Percentiles rank a stretch among this genome's conserved stretches.
Evolutionary conservation across 2,797 vertebrate genomes (phyloP).

Genomic region (Bradypodion ventrale): DNA sequence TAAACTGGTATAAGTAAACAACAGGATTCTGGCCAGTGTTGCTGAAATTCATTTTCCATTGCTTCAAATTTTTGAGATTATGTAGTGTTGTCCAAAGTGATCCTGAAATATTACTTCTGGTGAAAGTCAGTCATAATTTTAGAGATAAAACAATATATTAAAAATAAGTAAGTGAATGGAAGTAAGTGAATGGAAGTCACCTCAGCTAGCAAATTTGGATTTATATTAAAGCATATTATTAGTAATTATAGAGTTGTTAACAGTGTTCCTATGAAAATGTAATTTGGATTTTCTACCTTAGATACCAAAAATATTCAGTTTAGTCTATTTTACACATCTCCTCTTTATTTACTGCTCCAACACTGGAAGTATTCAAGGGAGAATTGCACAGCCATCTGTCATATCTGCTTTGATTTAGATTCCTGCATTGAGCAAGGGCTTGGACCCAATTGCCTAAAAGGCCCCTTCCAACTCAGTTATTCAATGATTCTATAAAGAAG

Average conservation of each 20-base stretch:
- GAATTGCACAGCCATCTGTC: no score
- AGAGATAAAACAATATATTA: not conserved
- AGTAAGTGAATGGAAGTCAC: not conserved
- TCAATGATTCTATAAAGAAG: no score
- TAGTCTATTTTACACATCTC: slow-evolving; percentile 1
- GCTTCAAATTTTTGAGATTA: no score
- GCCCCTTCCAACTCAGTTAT: not conserved
- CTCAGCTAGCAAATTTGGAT: no score
- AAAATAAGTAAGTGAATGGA: not conserved
- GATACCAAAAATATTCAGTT: not conserved
- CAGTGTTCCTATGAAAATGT: not conserved
- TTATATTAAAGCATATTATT: not conserved
- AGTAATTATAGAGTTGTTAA: not conserved
- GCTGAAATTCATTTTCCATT: no score
- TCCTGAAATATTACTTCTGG: not conserved
- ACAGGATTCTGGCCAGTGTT: no score
- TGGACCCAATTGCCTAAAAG: not conserved
- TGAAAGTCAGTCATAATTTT: not conserved
- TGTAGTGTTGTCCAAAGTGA: no score
- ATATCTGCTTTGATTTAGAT: no score
- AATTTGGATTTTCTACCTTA: not conserved
- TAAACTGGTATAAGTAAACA: no score
- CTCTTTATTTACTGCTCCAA: no score
- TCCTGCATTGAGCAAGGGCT: no score
- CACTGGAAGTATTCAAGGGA: no score